Conservation (phyloP, 2,888 invertebrate species). For the Aproaerema taeniolella region DNA sequence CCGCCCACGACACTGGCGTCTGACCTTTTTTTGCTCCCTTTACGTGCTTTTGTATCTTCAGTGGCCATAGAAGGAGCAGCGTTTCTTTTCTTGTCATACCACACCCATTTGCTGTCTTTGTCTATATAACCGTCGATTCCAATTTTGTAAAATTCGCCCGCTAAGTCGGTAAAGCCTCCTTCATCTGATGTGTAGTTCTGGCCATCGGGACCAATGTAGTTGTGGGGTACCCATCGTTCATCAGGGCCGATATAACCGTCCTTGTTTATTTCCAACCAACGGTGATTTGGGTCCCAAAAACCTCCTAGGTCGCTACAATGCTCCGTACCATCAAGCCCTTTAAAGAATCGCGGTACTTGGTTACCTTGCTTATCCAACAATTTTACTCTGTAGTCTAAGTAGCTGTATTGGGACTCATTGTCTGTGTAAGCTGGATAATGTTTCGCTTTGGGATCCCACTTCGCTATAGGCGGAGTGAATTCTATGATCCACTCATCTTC, state of each 20-base stretch:
- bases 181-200: constrained; percentile 59
- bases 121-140: constrained; percentile 65
- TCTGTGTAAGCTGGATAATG: constrained; percentile 39
- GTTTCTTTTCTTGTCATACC: constrained; percentile 41
- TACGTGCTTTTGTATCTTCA: too few species aligned
- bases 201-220: constrained; percentile 62
- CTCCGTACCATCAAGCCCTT: constrained; percentile 60
- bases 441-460: constrained; percentile 56
- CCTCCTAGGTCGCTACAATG: constrained; percentile 68
- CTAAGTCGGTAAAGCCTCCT: constrained; percentile 47
- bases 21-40: too few species aligned
- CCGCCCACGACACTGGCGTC: too few species aligned
- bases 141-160: constrained; percentile 42
- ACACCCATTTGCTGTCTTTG: constrained; percentile 59
- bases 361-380: constrained; percentile 58
- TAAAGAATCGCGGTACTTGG: constrained; percentile 57
- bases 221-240: constrained; percentile 62
- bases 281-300: constrained; percentile 51
- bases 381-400: constrained; percentile 66
- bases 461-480: constrained; percentile 60
- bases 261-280: constrained; percentile 64
- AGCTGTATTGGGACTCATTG: constrained; percentile 52
- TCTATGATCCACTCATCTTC: constrained; percentile 66
- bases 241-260: constrained; percentile 66
- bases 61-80: too few species aligned